phyloP scores from a whole-genome alignment of 2,113 vertebrate species.

The Nematolebias whitei region DNA sequence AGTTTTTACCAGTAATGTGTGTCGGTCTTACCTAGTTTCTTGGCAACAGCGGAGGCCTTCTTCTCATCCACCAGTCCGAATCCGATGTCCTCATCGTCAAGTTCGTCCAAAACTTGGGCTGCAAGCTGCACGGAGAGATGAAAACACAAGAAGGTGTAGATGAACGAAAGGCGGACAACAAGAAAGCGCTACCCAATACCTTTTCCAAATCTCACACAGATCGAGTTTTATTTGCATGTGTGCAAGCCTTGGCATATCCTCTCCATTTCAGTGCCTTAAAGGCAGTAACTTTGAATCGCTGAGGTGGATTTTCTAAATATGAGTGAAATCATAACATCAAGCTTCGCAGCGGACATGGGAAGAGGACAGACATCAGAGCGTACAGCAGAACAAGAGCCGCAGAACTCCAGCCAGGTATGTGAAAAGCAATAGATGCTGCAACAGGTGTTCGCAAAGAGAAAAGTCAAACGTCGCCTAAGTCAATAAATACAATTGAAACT shows the following conservation, averaged over 20 bases:
- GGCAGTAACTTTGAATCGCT: constrained; percentile 58
- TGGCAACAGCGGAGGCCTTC: constrained; percentile 84
- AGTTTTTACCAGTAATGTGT: neutral
- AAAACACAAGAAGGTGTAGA: neutral
- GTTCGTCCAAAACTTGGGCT: constrained; percentile 89
- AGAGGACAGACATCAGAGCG: constrained; percentile 26
- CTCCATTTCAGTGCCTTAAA: constrained; percentile 58
- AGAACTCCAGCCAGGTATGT: constrained; percentile 56
- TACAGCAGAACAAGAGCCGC: constrained; percentile 55
- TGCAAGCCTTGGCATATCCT: constrained; percentile 33
- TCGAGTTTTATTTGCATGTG: constrained; percentile 30
- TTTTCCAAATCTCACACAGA: constrained; percentile 19
- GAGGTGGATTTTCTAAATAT: constrained; percentile 76
- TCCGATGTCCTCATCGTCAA: constrained; percentile 89
- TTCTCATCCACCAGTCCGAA: constrained; percentile 90
- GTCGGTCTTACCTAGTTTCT: constrained; percentile 85
- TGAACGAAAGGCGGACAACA: neutral
- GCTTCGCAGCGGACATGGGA: constrained; percentile 31
- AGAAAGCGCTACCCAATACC: neutral
- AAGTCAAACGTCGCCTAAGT: constrained; percentile 22
- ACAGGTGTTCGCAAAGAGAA: constrained; percentile 59
- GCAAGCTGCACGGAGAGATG: constrained; percentile 79
- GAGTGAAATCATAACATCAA: constrained; percentile 73
- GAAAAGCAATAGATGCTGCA: constrained; percentile 33
- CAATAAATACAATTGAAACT: constrained; percentile 1